Conservation (phyloP, 1,140 invertebrate species). For the Drosophila sturtevanti region DNA sequence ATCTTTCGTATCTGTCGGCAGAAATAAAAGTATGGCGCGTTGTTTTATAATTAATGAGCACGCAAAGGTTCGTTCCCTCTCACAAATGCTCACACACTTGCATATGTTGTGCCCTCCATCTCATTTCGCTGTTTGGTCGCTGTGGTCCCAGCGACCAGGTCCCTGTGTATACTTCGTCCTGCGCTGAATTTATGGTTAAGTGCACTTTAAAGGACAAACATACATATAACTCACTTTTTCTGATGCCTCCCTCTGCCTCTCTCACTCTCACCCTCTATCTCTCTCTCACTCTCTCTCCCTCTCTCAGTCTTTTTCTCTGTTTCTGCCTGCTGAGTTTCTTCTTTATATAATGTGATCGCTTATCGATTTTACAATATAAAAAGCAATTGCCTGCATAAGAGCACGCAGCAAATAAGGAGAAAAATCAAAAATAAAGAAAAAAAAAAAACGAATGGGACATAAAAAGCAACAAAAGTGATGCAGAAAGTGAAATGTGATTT, state of each 20-base stretch:
- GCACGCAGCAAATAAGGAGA: not conserved
- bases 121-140: not conserved
- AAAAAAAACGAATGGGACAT: not conserved
- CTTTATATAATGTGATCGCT: conserved; percentile 75
- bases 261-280: no score
- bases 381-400: conserved; percentile 76
- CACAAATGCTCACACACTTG: conserved; percentile 32
- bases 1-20: conserved; percentile 19
- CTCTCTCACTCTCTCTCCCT: not conserved
- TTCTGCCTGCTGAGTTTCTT: conserved; percentile 12
- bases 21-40: conserved; percentile 65
- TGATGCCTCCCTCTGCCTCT: conserved; percentile 46
- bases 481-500: conserved; percentile 70
- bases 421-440: conserved; percentile 15
- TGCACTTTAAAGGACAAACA: conserved; percentile 80
- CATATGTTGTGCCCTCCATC: conserved; percentile 52
- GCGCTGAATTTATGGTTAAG: conserved; percentile 76
- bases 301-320: no score
- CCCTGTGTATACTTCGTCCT: conserved; percentile 23
- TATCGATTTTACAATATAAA: conserved; percentile 82
- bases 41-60: conserved; percentile 81
- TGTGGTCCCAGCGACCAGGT: conserved; percentile 2
- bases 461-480: conserved; percentile 23
- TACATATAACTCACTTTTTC: conserved; percentile 76
- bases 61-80: conserved; percentile 48